Evolutionary conservation across 2,797 vertebrate species (phyloP).

Genomic region (Cryptoblepharus egeriae): DNA sequence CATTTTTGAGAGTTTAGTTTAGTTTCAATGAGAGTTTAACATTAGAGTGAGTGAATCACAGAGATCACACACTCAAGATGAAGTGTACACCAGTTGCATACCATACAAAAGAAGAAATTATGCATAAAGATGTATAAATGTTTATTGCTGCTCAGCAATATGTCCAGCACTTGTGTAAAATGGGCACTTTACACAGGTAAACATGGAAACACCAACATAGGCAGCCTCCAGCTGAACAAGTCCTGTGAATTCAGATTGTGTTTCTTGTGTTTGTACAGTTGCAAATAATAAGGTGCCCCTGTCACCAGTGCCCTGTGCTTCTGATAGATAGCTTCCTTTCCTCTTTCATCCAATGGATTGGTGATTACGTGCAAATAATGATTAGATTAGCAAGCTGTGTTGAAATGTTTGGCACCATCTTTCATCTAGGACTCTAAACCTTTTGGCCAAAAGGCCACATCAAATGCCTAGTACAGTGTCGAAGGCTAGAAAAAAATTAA

Average conservation of each 20-base stretch:
- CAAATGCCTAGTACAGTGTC: too few relatives aligned
- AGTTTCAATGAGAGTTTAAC: constrained; percentile 2
- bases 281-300: constrained; percentile 39
- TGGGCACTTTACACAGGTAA: not conserved
- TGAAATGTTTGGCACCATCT: constrained; percentile 35
- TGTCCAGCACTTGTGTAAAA: not conserved
- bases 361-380: constrained; percentile 62
- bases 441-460: too few relatives aligned
- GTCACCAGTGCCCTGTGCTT: constrained; percentile 39
- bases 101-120: not conserved
- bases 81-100: not conserved
- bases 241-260: not conserved
- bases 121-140: too few relatives aligned
- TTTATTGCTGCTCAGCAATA: not conserved
- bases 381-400: constrained; percentile 54
- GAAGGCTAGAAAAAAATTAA: too few relatives aligned
- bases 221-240: not conserved
- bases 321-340: constrained; percentile 62
- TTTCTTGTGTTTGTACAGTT: constrained; percentile 58
- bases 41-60: not conserved
- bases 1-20: not conserved
- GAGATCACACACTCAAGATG: not conserved
- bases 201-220: not conserved
- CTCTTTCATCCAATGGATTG: constrained; percentile 59
- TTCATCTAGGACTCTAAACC: too few relatives aligned